phyloP scores from a whole-genome alignment of 1,140 invertebrate genomes.

The Acromyrmex heyeri region DNA sequence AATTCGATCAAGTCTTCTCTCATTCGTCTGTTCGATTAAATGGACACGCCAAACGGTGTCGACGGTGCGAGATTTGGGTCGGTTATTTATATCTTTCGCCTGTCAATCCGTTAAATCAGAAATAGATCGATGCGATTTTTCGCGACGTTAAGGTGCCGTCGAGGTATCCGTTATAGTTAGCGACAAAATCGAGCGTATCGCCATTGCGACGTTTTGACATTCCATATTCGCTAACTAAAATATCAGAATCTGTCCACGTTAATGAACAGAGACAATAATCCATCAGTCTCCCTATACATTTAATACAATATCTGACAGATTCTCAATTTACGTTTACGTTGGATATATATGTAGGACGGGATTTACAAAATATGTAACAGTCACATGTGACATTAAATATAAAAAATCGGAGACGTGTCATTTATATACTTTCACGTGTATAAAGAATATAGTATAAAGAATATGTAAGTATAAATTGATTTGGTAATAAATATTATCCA shows the following conservation, averaged over 20 bases:
- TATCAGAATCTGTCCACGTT: constrained; percentile 43
- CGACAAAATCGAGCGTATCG: constrained; percentile 39
- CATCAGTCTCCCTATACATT: constrained; percentile 10
- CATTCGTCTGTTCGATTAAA: constrained; percentile 30
- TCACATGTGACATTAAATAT: not conserved
- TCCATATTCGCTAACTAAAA: constrained; percentile 46
- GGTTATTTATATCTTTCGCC: constrained; percentile 51
- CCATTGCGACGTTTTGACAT: constrained; percentile 26
- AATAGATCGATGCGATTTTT: constrained; percentile 52
- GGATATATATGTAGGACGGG: not conserved
- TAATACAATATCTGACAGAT: constrained; percentile 20
- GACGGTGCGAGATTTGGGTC: constrained; percentile 33
- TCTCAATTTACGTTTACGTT: constrained; percentile 4
- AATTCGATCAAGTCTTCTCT: constrained; percentile 54
- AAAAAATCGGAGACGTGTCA: not conserved
- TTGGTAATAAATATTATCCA: not conserved
- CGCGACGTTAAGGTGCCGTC: constrained; percentile 43
- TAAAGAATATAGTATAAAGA: not conserved
- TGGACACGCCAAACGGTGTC: constrained; percentile 26
- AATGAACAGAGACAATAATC: constrained; percentile 20
- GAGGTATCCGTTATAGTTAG: constrained; percentile 56
- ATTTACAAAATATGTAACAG: not conserved
- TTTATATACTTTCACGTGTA: not conserved
- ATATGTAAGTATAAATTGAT: not conserved
- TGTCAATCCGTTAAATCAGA: constrained; percentile 49